Percentiles rank a stretch among this genome's conserved stretches.
phyloP scores from a whole-genome alignment of 2,797 vertebrate genomes.

The Chiloscyllium punctatum region DNA sequence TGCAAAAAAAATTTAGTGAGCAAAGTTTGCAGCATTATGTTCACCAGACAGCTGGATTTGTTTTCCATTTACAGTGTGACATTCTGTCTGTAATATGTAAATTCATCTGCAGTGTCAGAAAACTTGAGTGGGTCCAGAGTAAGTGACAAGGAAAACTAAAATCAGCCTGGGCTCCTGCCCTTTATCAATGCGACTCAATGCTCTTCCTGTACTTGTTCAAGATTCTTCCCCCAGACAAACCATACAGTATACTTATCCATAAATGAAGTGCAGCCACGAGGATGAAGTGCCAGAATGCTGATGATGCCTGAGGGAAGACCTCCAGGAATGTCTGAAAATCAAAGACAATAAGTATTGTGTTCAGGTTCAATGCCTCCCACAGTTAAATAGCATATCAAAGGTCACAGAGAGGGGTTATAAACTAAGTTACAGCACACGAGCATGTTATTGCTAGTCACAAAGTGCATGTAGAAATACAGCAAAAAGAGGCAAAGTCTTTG shows the following conservation, averaged over 20 bases:
- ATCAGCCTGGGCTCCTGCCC: not conserved
- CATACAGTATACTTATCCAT: not conserved
- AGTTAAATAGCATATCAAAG: not conserved
- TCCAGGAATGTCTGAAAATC: not conserved
- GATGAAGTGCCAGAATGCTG: not conserved
- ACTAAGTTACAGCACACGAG: not conserved
- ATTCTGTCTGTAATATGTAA: not conserved
- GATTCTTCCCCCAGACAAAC: not conserved
- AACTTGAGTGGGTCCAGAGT: not conserved
- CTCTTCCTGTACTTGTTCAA: not conserved
- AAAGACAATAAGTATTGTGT: not conserved
- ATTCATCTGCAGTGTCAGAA: not conserved
- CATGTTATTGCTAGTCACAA: not conserved
- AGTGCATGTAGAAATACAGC: not conserved
- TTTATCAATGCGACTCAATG: not conserved
- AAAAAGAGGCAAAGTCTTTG: not conserved
- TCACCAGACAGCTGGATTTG: constrained; percentile 8
- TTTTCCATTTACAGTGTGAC: not conserved
- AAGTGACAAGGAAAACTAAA: not conserved
- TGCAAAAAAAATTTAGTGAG: not conserved
- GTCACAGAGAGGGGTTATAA: not conserved
- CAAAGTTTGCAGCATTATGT: not conserved
- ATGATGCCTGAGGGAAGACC: not conserved
- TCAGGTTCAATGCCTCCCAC: not conserved
- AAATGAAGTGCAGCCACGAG: not conserved